Conservation (phyloP, 2,888 invertebrate genomes). For the Lingula anatina region DNA sequence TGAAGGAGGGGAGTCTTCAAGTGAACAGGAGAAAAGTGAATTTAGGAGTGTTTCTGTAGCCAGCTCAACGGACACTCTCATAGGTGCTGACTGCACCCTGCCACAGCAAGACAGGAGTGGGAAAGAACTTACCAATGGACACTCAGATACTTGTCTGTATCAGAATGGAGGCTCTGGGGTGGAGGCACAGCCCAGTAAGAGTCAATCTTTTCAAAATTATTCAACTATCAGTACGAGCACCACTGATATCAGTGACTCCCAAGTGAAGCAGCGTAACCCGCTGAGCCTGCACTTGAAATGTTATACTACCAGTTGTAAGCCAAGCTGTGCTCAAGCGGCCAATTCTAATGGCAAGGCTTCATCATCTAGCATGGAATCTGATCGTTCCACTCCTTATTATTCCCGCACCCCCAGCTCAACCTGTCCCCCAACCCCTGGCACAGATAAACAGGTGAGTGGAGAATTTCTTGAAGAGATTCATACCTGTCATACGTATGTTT, state of each 20-base stretch:
- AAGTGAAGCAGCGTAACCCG: conserved; percentile 13
- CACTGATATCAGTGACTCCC: conserved; percentile 43
- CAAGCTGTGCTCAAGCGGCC: not conserved
- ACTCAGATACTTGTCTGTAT: no score
- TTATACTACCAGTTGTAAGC: not conserved
- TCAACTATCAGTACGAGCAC: conserved; percentile 47
- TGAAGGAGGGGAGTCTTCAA: not conserved
- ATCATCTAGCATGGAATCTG: no score
- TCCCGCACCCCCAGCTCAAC: conserved; percentile 61
- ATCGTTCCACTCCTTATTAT: conserved; percentile 54
- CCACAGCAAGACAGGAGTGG: no score
- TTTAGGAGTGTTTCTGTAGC: conserved; percentile 52
- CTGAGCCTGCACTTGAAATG: not conserved
- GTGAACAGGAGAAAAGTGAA: no score
- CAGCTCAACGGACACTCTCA: conserved; percentile 59
- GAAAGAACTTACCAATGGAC: no score
- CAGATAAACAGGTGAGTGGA: conserved; percentile 35
- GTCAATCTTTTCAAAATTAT: conserved; percentile 17
- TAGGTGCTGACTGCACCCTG: conserved; percentile 13
- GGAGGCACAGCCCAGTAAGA: no score
- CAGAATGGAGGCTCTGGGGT: no score
- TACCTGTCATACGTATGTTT: not conserved
- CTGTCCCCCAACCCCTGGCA: conserved; percentile 60
- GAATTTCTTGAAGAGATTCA: not conserved
- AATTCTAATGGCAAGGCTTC: not conserved